Evolutionary conservation across 1,140 invertebrate species (phyloP).

Genomic region (Drosophila nikananu): DNA sequence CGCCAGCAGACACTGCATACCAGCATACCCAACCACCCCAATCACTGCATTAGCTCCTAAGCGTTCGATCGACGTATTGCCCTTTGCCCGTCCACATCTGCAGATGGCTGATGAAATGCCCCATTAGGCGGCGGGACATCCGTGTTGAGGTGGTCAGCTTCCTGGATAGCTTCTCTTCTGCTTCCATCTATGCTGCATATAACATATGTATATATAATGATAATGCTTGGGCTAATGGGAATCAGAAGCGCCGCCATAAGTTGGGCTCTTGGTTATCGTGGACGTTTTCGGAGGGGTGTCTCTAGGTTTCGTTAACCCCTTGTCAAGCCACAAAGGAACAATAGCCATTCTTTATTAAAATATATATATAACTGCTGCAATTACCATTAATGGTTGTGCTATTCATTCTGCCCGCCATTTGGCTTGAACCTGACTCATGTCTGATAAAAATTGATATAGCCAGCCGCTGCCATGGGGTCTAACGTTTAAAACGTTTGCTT

Average conservation of each 20-base stretch:
- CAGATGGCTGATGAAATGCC: conserved; percentile 1
- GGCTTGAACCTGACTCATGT: not conserved
- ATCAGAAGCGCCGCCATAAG: not conserved
- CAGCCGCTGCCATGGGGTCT: not conserved
- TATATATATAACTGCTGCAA: not conserved
- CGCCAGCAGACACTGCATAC: not conserved
- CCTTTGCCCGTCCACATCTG: conserved; percentile 5
- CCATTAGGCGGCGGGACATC: not conserved
- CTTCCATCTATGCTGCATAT: not conserved
- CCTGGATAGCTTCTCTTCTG: not conserved
- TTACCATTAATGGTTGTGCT: not conserved
- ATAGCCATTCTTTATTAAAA: not conserved
- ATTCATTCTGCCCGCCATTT: not conserved
- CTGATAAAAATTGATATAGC: not conserved
- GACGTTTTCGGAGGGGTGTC: not conserved
- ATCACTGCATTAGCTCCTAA: not conserved
- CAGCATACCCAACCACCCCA: conserved; percentile 1
- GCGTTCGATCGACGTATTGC: conserved; percentile 3
- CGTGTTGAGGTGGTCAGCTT: conserved; percentile 3
- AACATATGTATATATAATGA: not conserved
- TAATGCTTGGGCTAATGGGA: not conserved
- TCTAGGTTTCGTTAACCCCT: not conserved
- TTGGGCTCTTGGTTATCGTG: not conserved
- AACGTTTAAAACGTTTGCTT: not conserved
- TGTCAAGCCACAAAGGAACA: not conserved